Percentiles rank a stretch among this genome's conserved stretches.
Evolutionary conservation across 2,797 vertebrate species (phyloP).

Genomic region (Tachyglossus aculeatus): DNA sequence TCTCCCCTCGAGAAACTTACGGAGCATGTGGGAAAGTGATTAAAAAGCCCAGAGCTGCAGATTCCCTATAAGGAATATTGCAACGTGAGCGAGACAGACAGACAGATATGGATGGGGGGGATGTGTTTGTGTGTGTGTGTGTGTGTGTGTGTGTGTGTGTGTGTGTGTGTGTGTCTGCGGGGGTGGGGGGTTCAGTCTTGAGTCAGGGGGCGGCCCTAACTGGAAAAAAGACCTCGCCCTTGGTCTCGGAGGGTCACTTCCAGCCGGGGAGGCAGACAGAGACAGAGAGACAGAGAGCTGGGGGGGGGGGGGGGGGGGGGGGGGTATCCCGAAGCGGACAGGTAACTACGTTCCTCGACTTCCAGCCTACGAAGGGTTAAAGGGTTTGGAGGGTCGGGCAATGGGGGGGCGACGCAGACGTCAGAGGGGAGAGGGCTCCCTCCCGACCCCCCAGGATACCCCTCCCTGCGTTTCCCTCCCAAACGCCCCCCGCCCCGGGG

Average conservation of each 20-base stretch:
- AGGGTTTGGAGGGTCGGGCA: too few relatives aligned
- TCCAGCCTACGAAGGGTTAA: background rate
- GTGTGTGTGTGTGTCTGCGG: too few relatives aligned
- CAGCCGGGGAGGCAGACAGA: too few relatives aligned
- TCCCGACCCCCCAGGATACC: constrained; percentile 52
- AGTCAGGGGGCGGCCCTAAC: too few relatives aligned
- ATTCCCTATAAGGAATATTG: constrained; percentile 54
- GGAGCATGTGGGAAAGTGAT: constrained; percentile 73
- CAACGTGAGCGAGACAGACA: constrained; percentile 30
- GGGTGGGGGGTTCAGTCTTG: too few relatives aligned
- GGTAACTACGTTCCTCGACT: background rate
- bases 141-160: background rate
- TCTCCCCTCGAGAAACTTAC: background rate
- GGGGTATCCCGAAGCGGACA: background rate
- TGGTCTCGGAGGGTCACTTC: too few relatives aligned
- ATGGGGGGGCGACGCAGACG: background rate
- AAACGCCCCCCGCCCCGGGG: constrained; percentile 10
- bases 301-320: background rate
- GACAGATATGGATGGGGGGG: constrained; percentile 23
- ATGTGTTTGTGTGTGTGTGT: background rate
- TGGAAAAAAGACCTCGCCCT: too few relatives aligned
- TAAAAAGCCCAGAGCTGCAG: constrained; percentile 55
- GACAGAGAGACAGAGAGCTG: background rate
- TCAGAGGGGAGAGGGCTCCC: constrained; percentile 59
- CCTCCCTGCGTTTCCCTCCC: too few relatives aligned